phyloP scores from a whole-genome alignment of 2,888 invertebrate species.

The Plagodis pulveraria region DNA sequence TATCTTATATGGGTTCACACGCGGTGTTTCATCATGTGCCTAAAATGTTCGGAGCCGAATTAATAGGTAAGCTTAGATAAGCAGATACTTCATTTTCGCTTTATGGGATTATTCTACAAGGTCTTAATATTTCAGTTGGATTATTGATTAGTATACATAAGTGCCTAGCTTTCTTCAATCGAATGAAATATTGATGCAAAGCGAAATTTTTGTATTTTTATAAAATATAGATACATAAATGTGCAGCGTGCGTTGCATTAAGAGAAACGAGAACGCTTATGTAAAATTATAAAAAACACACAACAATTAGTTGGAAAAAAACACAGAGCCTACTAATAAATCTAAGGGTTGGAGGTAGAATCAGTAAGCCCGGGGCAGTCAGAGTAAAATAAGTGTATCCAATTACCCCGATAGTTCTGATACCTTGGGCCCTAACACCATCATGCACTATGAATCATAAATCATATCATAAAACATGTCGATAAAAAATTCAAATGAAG shows the following conservation, averaged over 20 bases:
- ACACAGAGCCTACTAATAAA: slow-evolving; percentile 19
- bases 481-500: slow-evolving; percentile 40
- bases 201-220: too few species aligned
- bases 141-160: too few species aligned
- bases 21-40: neutral
- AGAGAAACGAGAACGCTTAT: too few species aligned
- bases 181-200: too few species aligned
- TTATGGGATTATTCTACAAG: too few species aligned
- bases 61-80: too few species aligned
- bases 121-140: too few species aligned
- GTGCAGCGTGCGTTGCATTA: too few species aligned
- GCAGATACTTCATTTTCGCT: too few species aligned
- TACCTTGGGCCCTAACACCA: slow-evolving; percentile 56
- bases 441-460: slow-evolving; percentile 44
- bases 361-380: slow-evolving; percentile 61
- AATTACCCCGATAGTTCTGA: slow-evolving; percentile 68
- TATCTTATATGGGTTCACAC: slow-evolving; percentile 26
- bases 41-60: neutral
- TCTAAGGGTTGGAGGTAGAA: slow-evolving; percentile 6
- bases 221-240: too few species aligned
- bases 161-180: too few species aligned
- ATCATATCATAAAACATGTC: slow-evolving; percentile 52
- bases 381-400: slow-evolving; percentile 71
- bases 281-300: slow-evolving; percentile 6
- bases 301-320: slow-evolving; percentile 8